Percentiles rank a stretch among this genome's conserved stretches.
phyloP scores from a whole-genome alignment of 2,113 vertebrate species.

The Ophiodon elongatus region DNA sequence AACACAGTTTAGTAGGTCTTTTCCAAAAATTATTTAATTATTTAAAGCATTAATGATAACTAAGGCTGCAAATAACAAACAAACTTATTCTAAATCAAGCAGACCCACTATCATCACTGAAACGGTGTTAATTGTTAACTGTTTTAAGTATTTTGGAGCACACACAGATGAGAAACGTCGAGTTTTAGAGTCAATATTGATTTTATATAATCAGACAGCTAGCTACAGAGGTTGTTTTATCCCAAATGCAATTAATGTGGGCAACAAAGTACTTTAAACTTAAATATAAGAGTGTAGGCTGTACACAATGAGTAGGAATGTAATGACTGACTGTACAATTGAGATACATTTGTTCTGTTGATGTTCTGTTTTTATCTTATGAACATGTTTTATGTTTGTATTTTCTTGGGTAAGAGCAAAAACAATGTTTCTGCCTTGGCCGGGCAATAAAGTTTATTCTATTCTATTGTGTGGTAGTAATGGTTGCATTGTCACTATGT shows the following conservation, averaged over 20 bases:
- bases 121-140: not conserved
- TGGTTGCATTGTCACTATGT: no score
- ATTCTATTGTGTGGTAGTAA: no score
- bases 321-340: not conserved
- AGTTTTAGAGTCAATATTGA: not conserved
- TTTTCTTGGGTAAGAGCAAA: no score
- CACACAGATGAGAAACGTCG: not conserved
- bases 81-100: not conserved
- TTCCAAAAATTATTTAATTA: not conserved
- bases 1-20: not conserved
- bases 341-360: not conserved
- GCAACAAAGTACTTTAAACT: not conserved
- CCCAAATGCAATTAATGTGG: not conserved
- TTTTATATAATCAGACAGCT: not conserved
- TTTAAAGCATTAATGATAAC: no score
- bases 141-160: not conserved
- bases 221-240: not conserved
- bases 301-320: not conserved
- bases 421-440: no score
- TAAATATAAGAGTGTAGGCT: not conserved
- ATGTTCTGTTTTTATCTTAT: not conserved
- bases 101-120: not conserved
- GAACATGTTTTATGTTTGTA: no score
- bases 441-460: no score
- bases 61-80: not conserved